These are phyloP conservation scores for Paradoxurus hermaphroditus DNA, from an alignment of 2,113 vertebrate species.

Conservation along the genomic window DNA sequence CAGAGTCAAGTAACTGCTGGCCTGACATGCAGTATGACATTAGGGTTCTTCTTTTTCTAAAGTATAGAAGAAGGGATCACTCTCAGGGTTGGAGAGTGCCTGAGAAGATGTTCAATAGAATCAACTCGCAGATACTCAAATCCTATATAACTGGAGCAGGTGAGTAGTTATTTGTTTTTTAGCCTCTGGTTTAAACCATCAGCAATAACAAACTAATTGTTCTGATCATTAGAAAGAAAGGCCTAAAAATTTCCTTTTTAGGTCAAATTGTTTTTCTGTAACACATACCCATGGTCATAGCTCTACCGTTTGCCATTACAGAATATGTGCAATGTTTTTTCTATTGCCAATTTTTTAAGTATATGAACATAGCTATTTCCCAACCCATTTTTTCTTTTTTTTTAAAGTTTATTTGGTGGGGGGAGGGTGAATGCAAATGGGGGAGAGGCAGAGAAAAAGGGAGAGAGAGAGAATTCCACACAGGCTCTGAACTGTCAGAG, in stretches of 20 bases:
- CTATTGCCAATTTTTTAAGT: background rate
- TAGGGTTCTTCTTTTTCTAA: background rate
- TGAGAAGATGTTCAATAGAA: background rate
- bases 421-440: too few relatives aligned
- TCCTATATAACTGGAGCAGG: background rate
- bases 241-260: background rate
- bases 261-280: background rate
- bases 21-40: background rate
- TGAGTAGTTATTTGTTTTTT: background rate
- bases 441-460: too few relatives aligned
- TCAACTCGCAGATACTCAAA: background rate
- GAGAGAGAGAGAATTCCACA: too few relatives aligned
- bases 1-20: background rate
- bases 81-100: background rate
- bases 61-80: background rate
- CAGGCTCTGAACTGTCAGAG: too few relatives aligned
- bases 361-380: background rate
- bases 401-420: too few relatives aligned
- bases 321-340: background rate
- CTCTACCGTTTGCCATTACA: background rate
- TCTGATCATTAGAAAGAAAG: background rate
- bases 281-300: background rate
- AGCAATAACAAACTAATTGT: background rate
- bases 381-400: too few relatives aligned
- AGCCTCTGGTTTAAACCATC: background rate